A percentile compares a stretch with the other conserved stretches of the same genome.
These are phyloP conservation scores for Dryoscopus gambensis DNA, from an alignment of 2,113 vertebrate species.

Conservation along the genomic window DNA sequence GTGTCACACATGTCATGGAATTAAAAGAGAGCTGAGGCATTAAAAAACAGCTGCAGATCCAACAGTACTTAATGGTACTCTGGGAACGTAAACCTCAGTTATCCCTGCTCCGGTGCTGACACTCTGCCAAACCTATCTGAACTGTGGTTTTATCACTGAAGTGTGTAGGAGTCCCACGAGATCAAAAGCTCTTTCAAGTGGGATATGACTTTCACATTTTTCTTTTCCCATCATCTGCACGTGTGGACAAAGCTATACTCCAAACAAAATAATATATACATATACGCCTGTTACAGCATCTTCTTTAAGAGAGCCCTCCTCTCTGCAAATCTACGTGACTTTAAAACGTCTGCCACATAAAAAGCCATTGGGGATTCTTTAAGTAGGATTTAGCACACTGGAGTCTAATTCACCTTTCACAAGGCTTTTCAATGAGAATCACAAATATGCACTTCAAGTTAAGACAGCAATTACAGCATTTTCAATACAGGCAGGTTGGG, in stretches of 20 bases:
- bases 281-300: not conserved
- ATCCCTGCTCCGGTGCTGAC: not conserved
- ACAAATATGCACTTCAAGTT: not conserved
- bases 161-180: not conserved
- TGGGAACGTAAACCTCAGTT: not conserved
- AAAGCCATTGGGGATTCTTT: not conserved
- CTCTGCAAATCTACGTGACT: not conserved
- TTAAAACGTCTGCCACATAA: not conserved
- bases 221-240: not conserved
- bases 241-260: not conserved
- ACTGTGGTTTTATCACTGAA: not conserved
- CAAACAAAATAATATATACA: not conserved
- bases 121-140: conserved; percentile 1
- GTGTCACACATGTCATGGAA: not conserved
- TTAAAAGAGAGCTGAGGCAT: conserved; percentile 14
- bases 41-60: not conserved
- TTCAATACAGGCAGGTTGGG: not conserved
- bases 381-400: not conserved
- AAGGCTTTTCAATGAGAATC: not conserved
- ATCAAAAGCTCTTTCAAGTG: conserved; percentile 47
- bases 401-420: not conserved
- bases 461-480: not conserved
- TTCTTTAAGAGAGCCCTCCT: not conserved
- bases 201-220: conserved; percentile 8
- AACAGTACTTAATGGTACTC: not conserved